Base-by-base conservation (phyloP, 2,113 vertebrate genomes). In the Alces alces region DNA sequence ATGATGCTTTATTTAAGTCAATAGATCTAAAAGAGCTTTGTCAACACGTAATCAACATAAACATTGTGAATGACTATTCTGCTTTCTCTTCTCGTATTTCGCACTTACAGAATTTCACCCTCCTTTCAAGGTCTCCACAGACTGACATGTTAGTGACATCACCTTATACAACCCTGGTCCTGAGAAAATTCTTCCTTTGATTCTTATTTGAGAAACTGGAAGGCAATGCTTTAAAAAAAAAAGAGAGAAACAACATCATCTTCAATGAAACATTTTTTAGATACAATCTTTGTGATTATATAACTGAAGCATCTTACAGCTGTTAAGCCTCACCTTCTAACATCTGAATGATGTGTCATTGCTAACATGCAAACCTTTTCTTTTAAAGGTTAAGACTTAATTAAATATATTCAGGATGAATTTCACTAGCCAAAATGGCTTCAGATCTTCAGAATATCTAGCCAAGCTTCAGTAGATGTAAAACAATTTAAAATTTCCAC, bases 41-140 rank as follows among this genome's bases (percentile, higher is more conserved):
- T 36, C 27, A 82, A 50, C 27, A 70, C 9, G 16, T 12, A 36
- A 36, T 55, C 25, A 47, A 5, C 47, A 36, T 27, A 45, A 23
- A 58, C 54, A 21, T 45, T 6, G 3, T 36, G 33, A 78, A 25
- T 17, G 39, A 12, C 7, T 50, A 8, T 79, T 76, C 55, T 58
- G 3, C 33, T 57, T 70, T 76, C 13, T 23, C 2, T 47, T 80
- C 91, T 36, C 28, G 1, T 55, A 25, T 50, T 84, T 61, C 8
- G 2, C 1, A 1, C 17, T 21, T 23, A 54, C 0, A 2, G 16
- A 10, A 2, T 2, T 15, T 58, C 5, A 11, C 27, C n/a, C 39
- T 15, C 2, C 19, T 76, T 58, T 85, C 2, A 25, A 61, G 52
- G 85, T 2, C 45, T 12, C 28, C 2, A 28, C 33, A 52, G 66